phyloP scores from a whole-genome alignment of 2,888 invertebrate species.

The Cecidostiba fungosa region DNA sequence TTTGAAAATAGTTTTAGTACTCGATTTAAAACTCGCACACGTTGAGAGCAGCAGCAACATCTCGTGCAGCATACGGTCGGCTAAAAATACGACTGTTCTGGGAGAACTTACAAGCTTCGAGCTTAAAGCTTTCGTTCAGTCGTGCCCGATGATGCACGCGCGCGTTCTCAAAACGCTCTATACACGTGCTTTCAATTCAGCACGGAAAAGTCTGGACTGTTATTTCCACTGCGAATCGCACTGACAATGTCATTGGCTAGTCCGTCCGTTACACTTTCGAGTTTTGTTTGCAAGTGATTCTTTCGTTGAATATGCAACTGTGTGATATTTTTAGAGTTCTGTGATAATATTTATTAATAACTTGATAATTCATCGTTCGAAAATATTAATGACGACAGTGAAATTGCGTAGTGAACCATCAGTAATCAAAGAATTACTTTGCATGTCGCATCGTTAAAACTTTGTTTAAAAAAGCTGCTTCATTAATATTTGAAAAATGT shows the following conservation, averaged over 20 bases:
- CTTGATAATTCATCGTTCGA: neutral
- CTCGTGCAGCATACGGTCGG: conserved; percentile 13
- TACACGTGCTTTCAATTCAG: neutral
- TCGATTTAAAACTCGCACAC: conserved; percentile 44
- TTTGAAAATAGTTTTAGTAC: conserved; percentile 62
- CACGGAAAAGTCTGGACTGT: neutral
- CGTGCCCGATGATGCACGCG: conserved; percentile 21
- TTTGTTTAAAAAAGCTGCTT: neutral
- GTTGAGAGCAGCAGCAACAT: neutral
- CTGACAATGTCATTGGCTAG: neutral
- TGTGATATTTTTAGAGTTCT: conserved; percentile 25
- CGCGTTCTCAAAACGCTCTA: neutral
- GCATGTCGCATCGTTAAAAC: neutral
- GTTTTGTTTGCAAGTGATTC: neutral
- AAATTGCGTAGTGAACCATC: neutral
- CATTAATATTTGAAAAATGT: conserved; percentile 23
- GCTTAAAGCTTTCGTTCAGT: conserved; percentile 27
- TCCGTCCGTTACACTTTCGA: neutral
- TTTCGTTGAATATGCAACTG: neutral
- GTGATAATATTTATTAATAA: conserved; percentile 43
- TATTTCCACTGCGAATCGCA: neutral
- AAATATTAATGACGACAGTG: conserved; percentile 1
- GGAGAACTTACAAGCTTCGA: conserved; percentile 40
- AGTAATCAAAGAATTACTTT: neutral
- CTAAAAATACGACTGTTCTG: conserved; percentile 55